Evolutionary conservation across 2,113 vertebrate species (phyloP), one percentile per base, ranked within the genome.

Genomic region (Larimichthys polyactis): DNA sequence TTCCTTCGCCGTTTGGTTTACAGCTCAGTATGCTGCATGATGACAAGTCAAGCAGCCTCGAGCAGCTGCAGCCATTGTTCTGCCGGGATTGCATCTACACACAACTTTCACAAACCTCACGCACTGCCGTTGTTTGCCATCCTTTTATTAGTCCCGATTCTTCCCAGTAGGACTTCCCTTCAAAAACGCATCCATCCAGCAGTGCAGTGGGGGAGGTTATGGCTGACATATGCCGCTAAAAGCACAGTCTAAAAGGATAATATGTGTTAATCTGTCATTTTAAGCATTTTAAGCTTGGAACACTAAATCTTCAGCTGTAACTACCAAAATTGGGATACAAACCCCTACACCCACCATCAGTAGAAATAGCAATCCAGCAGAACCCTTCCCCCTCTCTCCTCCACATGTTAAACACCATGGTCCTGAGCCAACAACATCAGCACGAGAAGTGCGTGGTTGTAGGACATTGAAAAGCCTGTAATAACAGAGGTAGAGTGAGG

Each of bases 361-460:
- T 43, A 77, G 72, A 83, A 82, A 85, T 51, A 58, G 75, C 78
- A 86, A 81, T 84, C 76, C 84, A 59, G n/a, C 72, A 43, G 46
- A 71, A 64, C 64, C 76, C 67, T 46, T 17, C 51, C 64, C 75
- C 57, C 77, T 16, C 49, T 10, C 20, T 63, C 11, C 60, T 48
- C 54, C 79, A 63, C 8, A 11, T 86, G 86, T 90, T 90, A 80
- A 89, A 91, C 89, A 83, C 83, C 75, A 20, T 86, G 93, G 86
- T 72, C 71, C 82, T 3, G 82, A 81, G 92, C 93, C 93, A 95
- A 88, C 83, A 88, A 91, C 89, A 92, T 92, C 92, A 93, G 90
- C 76, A 83, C 90, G 79, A 87, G 93, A 74, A 92, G 88, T 90
- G 90, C 32, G 87, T 82, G 93, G 93, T 92, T 90, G 89, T 80